Percentiles rank a stretch among this genome's conserved stretches.
Conservation (phyloP, 2,888 invertebrate species). For the Oscheius sp. region DNA sequence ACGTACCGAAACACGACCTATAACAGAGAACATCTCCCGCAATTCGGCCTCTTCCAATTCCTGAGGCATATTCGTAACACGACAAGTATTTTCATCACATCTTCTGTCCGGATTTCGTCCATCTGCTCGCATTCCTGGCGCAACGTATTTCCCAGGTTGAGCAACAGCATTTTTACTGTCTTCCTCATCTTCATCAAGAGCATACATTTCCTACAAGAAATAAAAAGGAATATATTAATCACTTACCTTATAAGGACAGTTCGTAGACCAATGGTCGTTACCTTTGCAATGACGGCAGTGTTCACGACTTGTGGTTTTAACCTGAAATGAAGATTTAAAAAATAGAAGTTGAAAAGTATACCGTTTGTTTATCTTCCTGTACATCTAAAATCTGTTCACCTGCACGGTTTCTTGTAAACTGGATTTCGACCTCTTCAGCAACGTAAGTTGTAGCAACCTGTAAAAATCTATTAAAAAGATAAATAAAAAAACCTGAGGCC, state of each 20-base stretch:
- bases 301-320: conserved; percentile 52
- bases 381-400: conserved; percentile 71
- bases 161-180: conserved; percentile 49
- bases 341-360: neutral
- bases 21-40: conserved; percentile 91
- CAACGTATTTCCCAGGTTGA: conserved; percentile 30
- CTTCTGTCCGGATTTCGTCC: conserved; percentile 24
- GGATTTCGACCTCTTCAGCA: conserved; percentile 94
- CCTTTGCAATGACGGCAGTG: conserved; percentile 70
- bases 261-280: conserved; percentile 93
- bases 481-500: conserved; percentile 79
- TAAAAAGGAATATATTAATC: too few relatives aligned
- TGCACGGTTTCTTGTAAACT: conserved; percentile 71
- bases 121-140: conserved; percentile 34
- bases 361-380: conserved; percentile 69
- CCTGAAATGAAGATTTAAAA: conserved; percentile 19
- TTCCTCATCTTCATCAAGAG: conserved; percentile 48
- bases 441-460: conserved; percentile 87
- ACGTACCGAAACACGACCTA: conserved; percentile 76
- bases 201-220: conserved; percentile 63
- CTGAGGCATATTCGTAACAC: conserved; percentile 95
- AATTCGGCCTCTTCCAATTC: conserved; percentile 91
- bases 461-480: neutral
- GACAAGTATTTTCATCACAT: conserved; percentile 81
- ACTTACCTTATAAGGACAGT: conserved; percentile 98